Percentiles rank a stretch among this genome's conserved stretches.
Evolutionary conservation across 1,140 invertebrate genomes (phyloP).

Genomic region (Megalonaias nervosa): DNA sequence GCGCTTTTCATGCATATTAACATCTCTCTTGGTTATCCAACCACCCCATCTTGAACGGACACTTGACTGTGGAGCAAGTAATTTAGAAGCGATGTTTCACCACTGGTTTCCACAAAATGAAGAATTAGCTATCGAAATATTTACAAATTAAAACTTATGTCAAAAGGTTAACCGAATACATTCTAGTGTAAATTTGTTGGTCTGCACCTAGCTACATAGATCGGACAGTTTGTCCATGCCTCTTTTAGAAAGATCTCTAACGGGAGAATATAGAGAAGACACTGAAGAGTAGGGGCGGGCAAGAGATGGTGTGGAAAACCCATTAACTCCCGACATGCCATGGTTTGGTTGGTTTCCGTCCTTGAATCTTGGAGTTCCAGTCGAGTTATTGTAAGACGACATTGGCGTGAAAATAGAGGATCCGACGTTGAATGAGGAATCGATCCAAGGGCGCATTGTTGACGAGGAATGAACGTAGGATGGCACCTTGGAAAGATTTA

Average conservation of each 20-base stretch:
- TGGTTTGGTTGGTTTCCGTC: slow-evolving; percentile 28
- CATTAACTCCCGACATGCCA: slow-evolving; percentile 26
- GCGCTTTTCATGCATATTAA: no score
- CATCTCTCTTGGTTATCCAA: no score
- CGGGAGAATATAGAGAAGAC: slow-evolving; percentile 31
- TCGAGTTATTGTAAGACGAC: slow-evolving; percentile 21
- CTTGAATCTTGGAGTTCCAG: slow-evolving; percentile 24
- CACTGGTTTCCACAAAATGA: no score
- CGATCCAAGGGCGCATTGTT: slow-evolving; percentile 27
- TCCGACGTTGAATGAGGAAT: slow-evolving; percentile 27
- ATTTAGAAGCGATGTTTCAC: no score
- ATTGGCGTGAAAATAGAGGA: slow-evolving; percentile 30
- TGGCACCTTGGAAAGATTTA: slow-evolving; percentile 23
- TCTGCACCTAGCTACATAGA: slow-evolving; percentile 19
- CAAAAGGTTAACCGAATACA: background rate
- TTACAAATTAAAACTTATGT: background rate
- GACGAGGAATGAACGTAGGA: slow-evolving; percentile 4
- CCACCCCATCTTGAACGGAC: no score
- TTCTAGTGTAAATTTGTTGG: background rate
- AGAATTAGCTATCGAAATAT: no score
- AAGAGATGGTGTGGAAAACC: slow-evolving; percentile 26
- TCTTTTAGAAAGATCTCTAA: slow-evolving; percentile 29
- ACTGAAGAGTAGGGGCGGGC: slow-evolving; percentile 23
- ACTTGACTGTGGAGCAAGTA: no score
- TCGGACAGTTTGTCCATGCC: slow-evolving; percentile 30